Conservation (phyloP, 2,113 vertebrate species). For the Pardalotus punctatus region DNA sequence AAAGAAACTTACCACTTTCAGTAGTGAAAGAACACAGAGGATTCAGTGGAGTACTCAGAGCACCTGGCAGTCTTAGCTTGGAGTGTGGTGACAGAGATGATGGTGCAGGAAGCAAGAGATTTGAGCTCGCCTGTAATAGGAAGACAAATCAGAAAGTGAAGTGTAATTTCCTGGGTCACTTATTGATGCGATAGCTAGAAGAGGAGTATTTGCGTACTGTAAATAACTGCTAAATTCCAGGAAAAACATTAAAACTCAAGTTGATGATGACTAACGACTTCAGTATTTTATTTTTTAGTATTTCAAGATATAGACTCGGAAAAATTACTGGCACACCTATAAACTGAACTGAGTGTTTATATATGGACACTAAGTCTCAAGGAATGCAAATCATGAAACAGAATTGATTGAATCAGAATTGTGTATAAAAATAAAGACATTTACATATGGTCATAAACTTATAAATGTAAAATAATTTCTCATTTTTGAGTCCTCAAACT, state of each 20-base stretch:
- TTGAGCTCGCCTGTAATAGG: slow-evolving; percentile 81
- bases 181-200: slow-evolving; percentile 63
- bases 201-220: slow-evolving; percentile 51
- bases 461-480: background rate
- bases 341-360: background rate
- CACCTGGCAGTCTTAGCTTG: slow-evolving; percentile 72
- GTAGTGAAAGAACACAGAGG: slow-evolving; percentile 69
- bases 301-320: background rate
- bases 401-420: background rate
- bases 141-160: slow-evolving; percentile 69
- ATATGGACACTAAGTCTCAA: background rate
- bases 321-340: background rate
- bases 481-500: background rate
- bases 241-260: background rate
- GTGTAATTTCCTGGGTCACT: slow-evolving; percentile 70
- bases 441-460: background rate
- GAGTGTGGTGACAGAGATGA: slow-evolving; percentile 81
- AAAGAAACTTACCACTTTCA: slow-evolving; percentile 74
- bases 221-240: background rate
- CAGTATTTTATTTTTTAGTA: background rate
- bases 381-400: background rate
- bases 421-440: background rate
- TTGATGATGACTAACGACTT: background rate
- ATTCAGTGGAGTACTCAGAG: slow-evolving; percentile 68
- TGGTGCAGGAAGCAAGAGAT: slow-evolving; percentile 77